Base-by-base conservation (phyloP, 2,888 invertebrate species). In the Steinernema scapterisci region DNA sequence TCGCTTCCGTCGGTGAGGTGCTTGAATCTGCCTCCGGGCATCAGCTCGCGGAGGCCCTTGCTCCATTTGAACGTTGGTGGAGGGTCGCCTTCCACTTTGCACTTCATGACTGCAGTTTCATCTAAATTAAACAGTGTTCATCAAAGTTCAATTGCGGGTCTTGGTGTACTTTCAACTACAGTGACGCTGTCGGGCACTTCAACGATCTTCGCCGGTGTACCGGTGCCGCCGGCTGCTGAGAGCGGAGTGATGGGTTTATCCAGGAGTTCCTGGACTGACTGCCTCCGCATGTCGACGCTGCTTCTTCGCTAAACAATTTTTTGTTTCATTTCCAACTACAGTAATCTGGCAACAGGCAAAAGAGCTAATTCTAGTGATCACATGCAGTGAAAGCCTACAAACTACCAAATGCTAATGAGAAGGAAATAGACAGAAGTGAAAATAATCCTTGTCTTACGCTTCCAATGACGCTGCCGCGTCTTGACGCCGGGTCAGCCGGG, bases 111-210 rank as follows among this genome's bases (percentile, higher is more conserved):
- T 73, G 93, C 96, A 87, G 93, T 94, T 90, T 93, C 92, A 90
- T 95, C 95, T 94, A 89, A 70, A 87, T 74, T 27, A 13, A 0
- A 13, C 25, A 25, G 11, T 21, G 21, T 46, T 46, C 25, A 25
- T 38, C 56, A 23, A 73, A 56, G 27, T 44, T 44, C n/a, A 51
- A 44, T 13, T 21, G n/a, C 48, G 2, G 3, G n/a, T 23, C 19
- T 21, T 0, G 9, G 77, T 83, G 76, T 82, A 95, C 97, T 96
- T 93, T 97, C 97, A 89, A 95, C 93, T 76, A 95, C 95, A 63
- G 95, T 93, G 89, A 97, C 95, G 88, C 93, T 96, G 88, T 95
- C 94, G 89, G 95, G 94, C 56, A 94, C 93, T 89, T 95, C 95
- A 82, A 95, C 92, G 88, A 96, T 95, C 82, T 92, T 91, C 16